A percentile compares a stretch with the other conserved stretches of the same genome.
Conservation (phyloP, 2,797 vertebrate genomes). For the Clarias platycephalus region DNA sequence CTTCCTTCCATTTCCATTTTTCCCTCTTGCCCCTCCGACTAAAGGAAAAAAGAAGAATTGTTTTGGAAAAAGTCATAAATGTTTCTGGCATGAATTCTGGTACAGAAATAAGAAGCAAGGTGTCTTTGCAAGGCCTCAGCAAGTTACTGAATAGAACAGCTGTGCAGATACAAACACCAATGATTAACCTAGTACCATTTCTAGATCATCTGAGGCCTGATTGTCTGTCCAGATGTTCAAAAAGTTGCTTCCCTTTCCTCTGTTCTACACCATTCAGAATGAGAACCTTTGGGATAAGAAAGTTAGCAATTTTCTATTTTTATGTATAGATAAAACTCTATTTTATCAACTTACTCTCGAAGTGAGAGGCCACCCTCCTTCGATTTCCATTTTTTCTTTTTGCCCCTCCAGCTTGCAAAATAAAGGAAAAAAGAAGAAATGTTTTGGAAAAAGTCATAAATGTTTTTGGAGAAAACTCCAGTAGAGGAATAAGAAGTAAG, state of each 20-base stretch:
- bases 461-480: conserved; percentile 41
- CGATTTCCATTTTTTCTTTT: conserved; percentile 71
- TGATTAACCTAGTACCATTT: conserved; percentile 65
- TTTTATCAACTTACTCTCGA: conserved; percentile 79
- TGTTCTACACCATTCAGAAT: conserved; percentile 68
- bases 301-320: conserved; percentile 63
- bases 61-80: conserved; percentile 44
- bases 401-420: conserved; percentile 64
- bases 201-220: conserved; percentile 64
- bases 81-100: conserved; percentile 38
- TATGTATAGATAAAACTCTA: conserved; percentile 66
- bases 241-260: conserved; percentile 73
- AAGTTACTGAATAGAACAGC: conserved; percentile 65
- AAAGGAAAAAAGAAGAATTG: conserved; percentile 42
- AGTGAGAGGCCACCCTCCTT: conserved; percentile 79
- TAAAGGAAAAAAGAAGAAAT: conserved; percentile 54
- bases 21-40: conserved; percentile 68
- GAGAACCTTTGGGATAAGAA: conserved; percentile 12
- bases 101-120: conserved; percentile 59
- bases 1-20: conserved; percentile 72
- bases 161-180: conserved; percentile 65
- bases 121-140: conserved; percentile 32
- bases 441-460: conserved; percentile 48
- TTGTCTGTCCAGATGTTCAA: conserved; percentile 69
- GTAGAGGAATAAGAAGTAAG: conserved; percentile 59